These are phyloP conservation scores for Catamblyrhynchus diadema DNA, from an alignment of 2,797 vertebrate genomes.

Conservation along the genomic window DNA sequence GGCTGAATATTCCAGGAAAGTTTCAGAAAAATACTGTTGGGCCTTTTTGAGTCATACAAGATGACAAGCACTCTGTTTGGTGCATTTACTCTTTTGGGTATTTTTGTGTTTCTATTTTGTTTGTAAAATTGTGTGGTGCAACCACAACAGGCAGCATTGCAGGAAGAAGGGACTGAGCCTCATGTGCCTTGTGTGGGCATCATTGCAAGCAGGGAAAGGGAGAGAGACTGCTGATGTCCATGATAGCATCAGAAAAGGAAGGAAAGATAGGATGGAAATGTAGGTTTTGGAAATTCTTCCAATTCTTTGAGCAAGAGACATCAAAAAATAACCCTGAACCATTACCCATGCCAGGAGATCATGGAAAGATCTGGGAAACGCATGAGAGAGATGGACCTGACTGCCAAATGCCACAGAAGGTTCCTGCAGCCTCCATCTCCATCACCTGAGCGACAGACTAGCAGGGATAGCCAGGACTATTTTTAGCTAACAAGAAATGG, in stretches of 20 bases:
- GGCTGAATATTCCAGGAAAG: neutral
- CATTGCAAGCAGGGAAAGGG: neutral
- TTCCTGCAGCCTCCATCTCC: conserved; percentile 56
- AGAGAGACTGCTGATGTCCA: neutral
- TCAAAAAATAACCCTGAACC: neutral
- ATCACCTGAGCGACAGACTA: conserved; percentile 68
- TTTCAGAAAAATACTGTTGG: neutral
- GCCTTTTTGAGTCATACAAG: neutral
- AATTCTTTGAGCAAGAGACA: neutral
- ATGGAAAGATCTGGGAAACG: neutral
- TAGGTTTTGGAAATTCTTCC: neutral
- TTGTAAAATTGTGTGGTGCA: neutral
- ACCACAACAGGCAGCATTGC: neutral
- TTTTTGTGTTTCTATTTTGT: neutral
- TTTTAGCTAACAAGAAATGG: conserved; percentile 60
- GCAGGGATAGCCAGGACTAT: conserved; percentile 59
- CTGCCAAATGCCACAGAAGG: conserved; percentile 64
- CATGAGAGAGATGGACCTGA: neutral
- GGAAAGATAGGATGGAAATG: neutral
- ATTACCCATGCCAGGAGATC: neutral
- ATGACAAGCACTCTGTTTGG: neutral
- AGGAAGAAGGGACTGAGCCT: neutral
- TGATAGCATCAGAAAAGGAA: neutral
- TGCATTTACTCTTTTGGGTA: neutral
- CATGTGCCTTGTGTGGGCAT: neutral